Percentiles rank a stretch among this genome's conserved stretches.
phyloP scores from a whole-genome alignment of 2,888 invertebrate genomes.

The Perithous albicinctus region DNA sequence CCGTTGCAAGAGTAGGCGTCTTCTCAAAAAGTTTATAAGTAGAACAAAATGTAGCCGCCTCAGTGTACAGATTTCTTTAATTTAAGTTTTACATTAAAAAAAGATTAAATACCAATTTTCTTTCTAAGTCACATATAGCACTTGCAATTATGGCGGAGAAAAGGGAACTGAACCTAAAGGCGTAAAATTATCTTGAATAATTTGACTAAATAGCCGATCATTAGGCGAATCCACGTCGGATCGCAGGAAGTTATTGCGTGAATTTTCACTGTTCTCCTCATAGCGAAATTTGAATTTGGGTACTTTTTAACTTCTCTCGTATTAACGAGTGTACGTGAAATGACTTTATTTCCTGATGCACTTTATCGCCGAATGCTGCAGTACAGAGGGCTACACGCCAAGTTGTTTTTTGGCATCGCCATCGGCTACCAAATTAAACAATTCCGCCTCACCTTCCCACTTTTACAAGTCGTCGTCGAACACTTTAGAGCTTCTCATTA shows the following conservation, averaged over 20 bases:
- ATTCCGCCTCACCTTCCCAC: constrained; percentile 46
- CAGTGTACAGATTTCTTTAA: too few relatives aligned
- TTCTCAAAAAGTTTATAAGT: too few relatives aligned
- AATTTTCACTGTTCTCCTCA: constrained; percentile 43
- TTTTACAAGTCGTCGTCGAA: constrained; percentile 36
- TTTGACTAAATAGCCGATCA: constrained; percentile 5
- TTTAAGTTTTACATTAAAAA: too few relatives aligned
- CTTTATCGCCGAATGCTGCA: constrained; percentile 15
- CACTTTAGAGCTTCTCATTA: constrained; percentile 62
- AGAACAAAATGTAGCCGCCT: too few relatives aligned
- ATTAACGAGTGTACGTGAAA: constrained; percentile 45
- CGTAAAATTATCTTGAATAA: constrained; percentile 20
- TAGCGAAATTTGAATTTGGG: constrained; percentile 33
- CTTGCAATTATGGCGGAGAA: not conserved
- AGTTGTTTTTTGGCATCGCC: constrained; percentile 59
- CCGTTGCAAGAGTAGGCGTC: too few relatives aligned
- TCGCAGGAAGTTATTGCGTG: constrained; percentile 31
- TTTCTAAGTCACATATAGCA: too few relatives aligned
- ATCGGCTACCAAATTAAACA: constrained; percentile 59
- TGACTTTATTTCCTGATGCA: constrained; percentile 61
- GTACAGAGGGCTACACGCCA: constrained; percentile 30
- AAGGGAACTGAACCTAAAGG: not conserved
- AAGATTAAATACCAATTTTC: too few relatives aligned
- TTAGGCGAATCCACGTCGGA: not conserved
- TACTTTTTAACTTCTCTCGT: constrained; percentile 24